Evolutionary conservation across 2,888 invertebrate genomes (phyloP), one percentile per base, ranked within the genome.

Genomic region (Frankliniella intonsa): DNA sequence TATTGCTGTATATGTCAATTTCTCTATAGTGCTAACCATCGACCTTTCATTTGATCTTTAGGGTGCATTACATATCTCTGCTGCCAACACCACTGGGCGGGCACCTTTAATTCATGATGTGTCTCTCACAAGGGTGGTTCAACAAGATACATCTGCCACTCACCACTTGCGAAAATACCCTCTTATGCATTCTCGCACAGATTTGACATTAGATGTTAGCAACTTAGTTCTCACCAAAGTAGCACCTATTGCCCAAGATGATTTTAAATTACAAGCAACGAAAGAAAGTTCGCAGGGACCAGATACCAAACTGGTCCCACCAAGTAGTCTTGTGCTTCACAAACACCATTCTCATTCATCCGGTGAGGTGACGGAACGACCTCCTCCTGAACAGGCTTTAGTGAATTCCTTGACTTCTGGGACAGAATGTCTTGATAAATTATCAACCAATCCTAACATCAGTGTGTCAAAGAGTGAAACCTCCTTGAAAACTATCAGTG

Each of bases 381-480:
- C 55, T 17, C 10, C 62, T 80, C 22, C n/a, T 62, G 81, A 83
- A 65, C 81, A 81, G 50, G 51, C 79, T 85, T 86, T 25, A 84
- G 81, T 50, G 82, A 80, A 82, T 82, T 82, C 19, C 69, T 83
- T 81, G 62, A 50, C 82, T 27, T 83, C 49, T 83, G 83, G 80
- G 87, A 80, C 88, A 88, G 1, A 86, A 88, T 2, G 2, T 38
- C 38, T 38, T 38, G 38, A 38, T 38, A 38, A 38, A 38, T 38
- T 38, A 38, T 38, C 38, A 38, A 38, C 81, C 19, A 90, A 91
- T 50, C 86, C 93, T 85, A 93, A 92, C 84, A 93, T 96, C 84
- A 92, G 92, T 0, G 92, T 93, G 83, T 94, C 94, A 0, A 94
- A 94, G 86, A 94, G 94, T 86, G 95, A 95, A 86, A 94, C 93